Base-by-base conservation (phyloP, 2,797 vertebrate genomes). In the Danio kyathit region DNA sequence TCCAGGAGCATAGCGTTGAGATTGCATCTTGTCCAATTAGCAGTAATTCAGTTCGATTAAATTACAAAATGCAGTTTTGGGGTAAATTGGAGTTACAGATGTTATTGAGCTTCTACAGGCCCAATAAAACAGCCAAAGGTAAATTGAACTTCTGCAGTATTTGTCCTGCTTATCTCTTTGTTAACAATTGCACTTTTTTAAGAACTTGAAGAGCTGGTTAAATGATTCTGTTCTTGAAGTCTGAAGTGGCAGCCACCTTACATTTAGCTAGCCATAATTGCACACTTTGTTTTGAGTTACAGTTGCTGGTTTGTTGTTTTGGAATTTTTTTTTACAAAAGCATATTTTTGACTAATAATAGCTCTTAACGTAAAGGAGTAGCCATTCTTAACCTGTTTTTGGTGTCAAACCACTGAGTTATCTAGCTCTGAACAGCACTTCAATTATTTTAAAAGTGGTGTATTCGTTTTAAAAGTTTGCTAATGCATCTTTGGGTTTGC, bases 261-360 rank as follows among this genome's bases (percentile, higher is more conserved):
- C 63, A 12, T 38, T 71, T 29, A 29, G 29, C 29, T 13, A 29
- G 51, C 43, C 6, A 29, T 76, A 57, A 48, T 67, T 57, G 41
- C 63, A 71, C 16, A 57, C 51, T 66, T 66, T 57, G 63, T 52
- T n/a, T 19, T 67, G 40, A 56, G 4, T 67, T 67, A 13, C 51
- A 9, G 49, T 76, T 65, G 9, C 4, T 44, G 19, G 51, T 65
- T 66, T 76, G 51, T 46, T 70, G 44, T 49, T 78, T 57, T 49
- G 44, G 54, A 69, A 43, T 44, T 5, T 16, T 10, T 10, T 46
- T 69, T 49, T 19, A 10, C 54, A 59, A 59, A 59, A 69, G 21
- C 64, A 69, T 48, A 21, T 69, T 78, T 78, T 69, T 59, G 21
- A 69, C 44, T 49, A 57, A 76, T 66, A 67, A 14, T 66, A 29